Conservation (phyloP, 2,888 invertebrate species). For the Emesis furor region DNA sequence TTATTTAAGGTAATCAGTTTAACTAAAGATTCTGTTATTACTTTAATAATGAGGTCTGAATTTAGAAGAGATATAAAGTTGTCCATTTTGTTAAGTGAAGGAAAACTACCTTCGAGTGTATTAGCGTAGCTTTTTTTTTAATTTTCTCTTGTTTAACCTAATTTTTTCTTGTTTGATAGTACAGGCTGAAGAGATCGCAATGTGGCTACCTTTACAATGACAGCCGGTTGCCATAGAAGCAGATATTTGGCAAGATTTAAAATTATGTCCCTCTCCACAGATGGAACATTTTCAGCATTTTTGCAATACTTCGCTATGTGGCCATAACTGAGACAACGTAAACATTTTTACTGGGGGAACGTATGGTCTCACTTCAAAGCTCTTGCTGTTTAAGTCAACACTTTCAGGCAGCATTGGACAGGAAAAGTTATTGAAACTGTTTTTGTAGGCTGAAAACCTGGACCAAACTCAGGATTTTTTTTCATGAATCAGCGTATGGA, state of each 20-base stretch:
- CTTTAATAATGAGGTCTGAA: conserved; percentile 25
- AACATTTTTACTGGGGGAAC: conserved; percentile 54
- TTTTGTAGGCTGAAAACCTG: no score
- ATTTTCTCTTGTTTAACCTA: conserved; percentile 36
- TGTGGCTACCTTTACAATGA: conserved; percentile 43
- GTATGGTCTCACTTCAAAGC: conserved; percentile 26
- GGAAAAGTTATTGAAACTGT: no score
- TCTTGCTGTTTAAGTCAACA: conserved; percentile 41
- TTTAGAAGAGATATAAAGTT: conserved; percentile 26
- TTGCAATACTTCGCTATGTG: conserved; percentile 59
- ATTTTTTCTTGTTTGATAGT: conserved; percentile 45
- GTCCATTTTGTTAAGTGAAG: conserved; percentile 9
- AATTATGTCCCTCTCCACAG: conserved; percentile 39
- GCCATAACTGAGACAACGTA: conserved; percentile 48
- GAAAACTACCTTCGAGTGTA: conserved; percentile 35
- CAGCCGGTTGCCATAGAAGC: conserved; percentile 31
- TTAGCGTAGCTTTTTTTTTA: conserved; percentile 15
- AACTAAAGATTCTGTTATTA: conserved; percentile 28
- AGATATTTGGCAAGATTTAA: conserved; percentile 33
- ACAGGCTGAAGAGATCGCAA: conserved; percentile 37
- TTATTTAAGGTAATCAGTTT: conserved; percentile 35
- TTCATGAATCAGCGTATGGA: conserved; percentile 31
- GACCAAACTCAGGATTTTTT: conserved; percentile 15
- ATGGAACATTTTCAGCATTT: conserved; percentile 48
- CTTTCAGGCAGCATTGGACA: conserved; percentile 37